A percentile compares a stretch with the other conserved stretches of the same genome.
phyloP scores from a whole-genome alignment of 2,888 invertebrate species.

The Eupithecia dodoneata region DNA sequence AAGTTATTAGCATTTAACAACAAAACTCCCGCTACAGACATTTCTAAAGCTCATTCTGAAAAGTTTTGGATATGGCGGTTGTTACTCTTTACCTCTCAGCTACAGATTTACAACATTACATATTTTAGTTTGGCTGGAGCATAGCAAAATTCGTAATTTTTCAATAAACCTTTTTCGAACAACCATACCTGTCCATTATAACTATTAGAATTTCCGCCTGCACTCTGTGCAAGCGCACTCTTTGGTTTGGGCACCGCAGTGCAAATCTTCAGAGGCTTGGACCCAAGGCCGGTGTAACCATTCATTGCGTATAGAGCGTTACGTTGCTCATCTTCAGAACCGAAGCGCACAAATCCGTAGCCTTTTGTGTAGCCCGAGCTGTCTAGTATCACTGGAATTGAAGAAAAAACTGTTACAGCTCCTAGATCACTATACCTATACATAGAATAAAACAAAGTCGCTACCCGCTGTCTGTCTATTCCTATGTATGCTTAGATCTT shows the following conservation, averaged over 20 bases:
- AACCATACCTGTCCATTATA: slow-evolving; percentile 37
- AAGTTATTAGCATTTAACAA: no score
- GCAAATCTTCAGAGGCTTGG: slow-evolving; percentile 95
- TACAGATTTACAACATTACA: not conserved
- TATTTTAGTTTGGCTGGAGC: not conserved
- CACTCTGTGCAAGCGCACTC: slow-evolving; percentile 61
- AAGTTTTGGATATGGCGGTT: no score
- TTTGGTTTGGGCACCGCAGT: slow-evolving; percentile 95
- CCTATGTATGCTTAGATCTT: no score
- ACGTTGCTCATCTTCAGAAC: slow-evolving; percentile 96
- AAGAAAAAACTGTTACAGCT: not conserved
- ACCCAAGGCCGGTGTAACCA: slow-evolving; percentile 94
- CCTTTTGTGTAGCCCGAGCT: slow-evolving; percentile 96
- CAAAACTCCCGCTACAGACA: no score
- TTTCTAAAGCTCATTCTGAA: no score
- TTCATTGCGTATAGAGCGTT: slow-evolving; percentile 97
- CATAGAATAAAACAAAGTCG: no score
- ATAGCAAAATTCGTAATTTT: not conserved
- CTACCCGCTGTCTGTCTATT: no score
- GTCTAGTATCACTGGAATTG: slow-evolving; percentile 91
- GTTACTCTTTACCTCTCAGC: no score
- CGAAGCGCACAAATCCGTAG: slow-evolving; percentile 97
- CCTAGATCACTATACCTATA: not conserved
- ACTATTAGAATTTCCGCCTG: slow-evolving; percentile 61
- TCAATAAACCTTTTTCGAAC: not conserved